Percentiles rank a stretch among this genome's conserved stretches.
Evolutionary conservation across 2,888 invertebrate species (phyloP).

Genomic region (Tillus elongatus): DNA sequence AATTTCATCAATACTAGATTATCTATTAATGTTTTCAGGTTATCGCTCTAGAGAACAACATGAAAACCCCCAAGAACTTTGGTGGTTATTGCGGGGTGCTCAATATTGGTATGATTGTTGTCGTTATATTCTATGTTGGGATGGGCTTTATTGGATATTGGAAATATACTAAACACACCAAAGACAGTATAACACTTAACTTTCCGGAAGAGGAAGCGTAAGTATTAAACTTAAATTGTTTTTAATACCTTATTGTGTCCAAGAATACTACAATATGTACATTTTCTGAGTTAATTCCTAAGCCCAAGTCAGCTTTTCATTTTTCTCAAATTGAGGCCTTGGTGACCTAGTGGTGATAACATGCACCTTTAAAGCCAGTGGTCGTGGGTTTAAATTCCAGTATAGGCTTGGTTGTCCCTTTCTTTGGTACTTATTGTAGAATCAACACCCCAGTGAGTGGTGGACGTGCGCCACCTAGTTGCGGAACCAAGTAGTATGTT

Average conservation of each 20-base stretch:
- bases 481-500: no score
- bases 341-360: no score
- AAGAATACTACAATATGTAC: no score
- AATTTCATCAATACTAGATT: no score
- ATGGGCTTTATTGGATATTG: slow-evolving; percentile 81
- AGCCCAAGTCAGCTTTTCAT: no score
- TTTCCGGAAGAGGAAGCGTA: slow-evolving; percentile 54
- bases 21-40: slow-evolving; percentile 55
- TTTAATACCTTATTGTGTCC: not conserved
- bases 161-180: slow-evolving; percentile 59
- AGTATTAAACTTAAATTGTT: slow-evolving; percentile 28
- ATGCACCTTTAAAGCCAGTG: no score
- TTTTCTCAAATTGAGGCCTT: no score
- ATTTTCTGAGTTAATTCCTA: slow-evolving; percentile 5
- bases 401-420: no score
- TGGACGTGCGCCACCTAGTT: no score
- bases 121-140: slow-evolving; percentile 64
- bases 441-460: no score
- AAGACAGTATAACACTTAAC: slow-evolving; percentile 75
- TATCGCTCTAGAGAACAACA: slow-evolving; percentile 82
- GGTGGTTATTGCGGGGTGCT: slow-evolving; percentile 69
- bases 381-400: no score
- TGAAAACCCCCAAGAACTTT: slow-evolving; percentile 75
- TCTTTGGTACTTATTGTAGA: no score
- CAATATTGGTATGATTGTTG: slow-evolving; percentile 71